These are phyloP conservation scores for Chaunax sp. DNA, from an alignment of 2,797 vertebrate species.

Conservation along the genomic window DNA sequence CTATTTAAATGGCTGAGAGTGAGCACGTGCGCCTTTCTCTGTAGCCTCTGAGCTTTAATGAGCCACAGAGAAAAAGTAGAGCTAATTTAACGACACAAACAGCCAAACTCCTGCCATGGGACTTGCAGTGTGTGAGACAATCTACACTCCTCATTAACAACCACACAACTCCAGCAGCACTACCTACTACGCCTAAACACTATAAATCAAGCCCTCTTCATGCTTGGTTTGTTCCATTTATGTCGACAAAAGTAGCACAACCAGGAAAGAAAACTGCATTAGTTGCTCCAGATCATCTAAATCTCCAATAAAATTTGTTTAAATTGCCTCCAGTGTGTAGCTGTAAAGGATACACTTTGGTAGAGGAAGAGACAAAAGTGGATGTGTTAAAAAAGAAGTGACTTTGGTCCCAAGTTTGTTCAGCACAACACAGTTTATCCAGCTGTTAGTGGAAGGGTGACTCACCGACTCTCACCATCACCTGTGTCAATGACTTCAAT, in stretches of 20 bases:
- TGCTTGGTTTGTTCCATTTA: constrained; percentile 31
- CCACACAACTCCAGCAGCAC: constrained; percentile 25
- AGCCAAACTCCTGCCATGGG: constrained; percentile 45
- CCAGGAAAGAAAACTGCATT: constrained; percentile 12
- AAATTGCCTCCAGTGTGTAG: background rate
- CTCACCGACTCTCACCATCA: background rate
- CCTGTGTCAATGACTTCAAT: constrained; percentile 18
- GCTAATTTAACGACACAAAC: constrained; percentile 48
- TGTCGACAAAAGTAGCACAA: constrained; percentile 7
- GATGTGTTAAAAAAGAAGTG: background rate
- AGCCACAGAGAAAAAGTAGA: constrained; percentile 50
- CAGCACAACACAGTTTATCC: constrained; percentile 15
- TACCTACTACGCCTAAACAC: constrained; percentile 22
- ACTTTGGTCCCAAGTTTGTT: background rate
- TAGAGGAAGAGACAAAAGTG: background rate
- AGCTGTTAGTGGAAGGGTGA: background rate
- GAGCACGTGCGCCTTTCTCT: constrained; percentile 23
- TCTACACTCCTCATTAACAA: constrained; percentile 49
- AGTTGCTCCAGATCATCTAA: background rate
- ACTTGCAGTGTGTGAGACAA: constrained; percentile 34
- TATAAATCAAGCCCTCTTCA: constrained; percentile 24
- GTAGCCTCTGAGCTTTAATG: constrained; percentile 49
- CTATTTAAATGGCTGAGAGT: constrained; percentile 35
- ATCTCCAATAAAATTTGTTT: constrained; percentile 1
- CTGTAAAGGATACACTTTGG: background rate